A percentile compares a stretch with the other conserved stretches of the same genome.
These are phyloP conservation scores for Drosophila kanekoi DNA, from an alignment of 2,888 invertebrate species.

Conservation along the genomic window DNA sequence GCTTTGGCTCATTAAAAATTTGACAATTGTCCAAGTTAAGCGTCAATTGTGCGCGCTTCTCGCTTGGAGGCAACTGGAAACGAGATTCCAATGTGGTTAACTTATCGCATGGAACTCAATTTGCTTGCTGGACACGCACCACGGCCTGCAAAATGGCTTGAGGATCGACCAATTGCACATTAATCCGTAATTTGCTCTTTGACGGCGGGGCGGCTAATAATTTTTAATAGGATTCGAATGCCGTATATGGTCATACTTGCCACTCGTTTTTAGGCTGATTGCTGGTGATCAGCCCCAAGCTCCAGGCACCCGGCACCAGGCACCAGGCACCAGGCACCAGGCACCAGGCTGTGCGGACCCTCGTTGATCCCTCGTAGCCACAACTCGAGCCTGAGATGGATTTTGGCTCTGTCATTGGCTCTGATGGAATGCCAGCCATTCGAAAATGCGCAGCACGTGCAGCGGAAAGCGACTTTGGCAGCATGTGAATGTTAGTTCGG, in stretches of 20 bases:
- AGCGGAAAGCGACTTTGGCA: slow-evolving; percentile 16
- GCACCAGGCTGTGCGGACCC: slow-evolving; percentile 9
- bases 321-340: too few relatives aligned
- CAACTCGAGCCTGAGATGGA: neutral
- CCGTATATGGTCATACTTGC: slow-evolving; percentile 74
- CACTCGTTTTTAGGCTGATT: slow-evolving; percentile 60
- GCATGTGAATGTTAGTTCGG: slow-evolving; percentile 15
- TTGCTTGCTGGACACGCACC: slow-evolving; percentile 63
- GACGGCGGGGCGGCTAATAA: slow-evolving; percentile 66
- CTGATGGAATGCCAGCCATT: slow-evolving; percentile 63
- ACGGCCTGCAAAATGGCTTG: slow-evolving; percentile 15
- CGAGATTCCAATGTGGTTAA: slow-evolving; percentile 20
- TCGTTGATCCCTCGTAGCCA: slow-evolving; percentile 15
- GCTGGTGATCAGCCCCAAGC: slow-evolving; percentile 3
- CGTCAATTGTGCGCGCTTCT: neutral
- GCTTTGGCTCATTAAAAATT: neutral
- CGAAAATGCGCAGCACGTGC: slow-evolving; percentile 73
- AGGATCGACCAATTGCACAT: slow-evolving; percentile 58
- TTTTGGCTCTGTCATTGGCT: slow-evolving; percentile 46
- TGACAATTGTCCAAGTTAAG: slow-evolving; percentile 3
- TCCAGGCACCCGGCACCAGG: neutral
- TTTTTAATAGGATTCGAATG: slow-evolving; percentile 72
- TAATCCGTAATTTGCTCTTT: slow-evolving; percentile 76
- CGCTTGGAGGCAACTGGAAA: neutral
- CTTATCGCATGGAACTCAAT: slow-evolving; percentile 27